These are phyloP conservation scores for Drosophila algonquin DNA, from an alignment of 2,888 invertebrate species.

Conservation along the genomic window DNA sequence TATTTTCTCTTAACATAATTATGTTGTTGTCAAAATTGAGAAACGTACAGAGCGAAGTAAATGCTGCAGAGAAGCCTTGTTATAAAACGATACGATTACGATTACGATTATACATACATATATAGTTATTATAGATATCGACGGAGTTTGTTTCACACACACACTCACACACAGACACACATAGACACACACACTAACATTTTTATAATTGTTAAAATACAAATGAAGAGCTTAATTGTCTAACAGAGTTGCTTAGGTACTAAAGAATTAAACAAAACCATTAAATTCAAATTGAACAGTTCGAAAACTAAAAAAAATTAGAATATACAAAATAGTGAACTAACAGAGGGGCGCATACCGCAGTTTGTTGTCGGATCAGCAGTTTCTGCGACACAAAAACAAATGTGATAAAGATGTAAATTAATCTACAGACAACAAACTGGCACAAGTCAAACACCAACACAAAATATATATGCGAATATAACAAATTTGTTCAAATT, in stretches of 20 bases:
- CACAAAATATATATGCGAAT: constrained; percentile 58
- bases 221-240: constrained; percentile 58
- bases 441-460: constrained; percentile 64
- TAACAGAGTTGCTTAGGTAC: constrained; percentile 64
- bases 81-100: constrained; percentile 48
- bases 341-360: too few relatives aligned
- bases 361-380: constrained; percentile 53
- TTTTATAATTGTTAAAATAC: constrained; percentile 45
- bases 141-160: constrained; percentile 39
- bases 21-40: constrained; percentile 67
- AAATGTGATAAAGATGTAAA: constrained; percentile 73
- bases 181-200: constrained; percentile 30
- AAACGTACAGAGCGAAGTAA: constrained; percentile 2
- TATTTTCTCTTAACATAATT: constrained; percentile 41
- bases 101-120: constrained; percentile 35
- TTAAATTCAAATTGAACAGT: constrained; percentile 2
- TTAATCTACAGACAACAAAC: constrained; percentile 43
- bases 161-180: constrained; percentile 10
- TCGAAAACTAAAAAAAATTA: constrained; percentile 4
- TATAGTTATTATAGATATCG: constrained; percentile 25
- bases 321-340: constrained; percentile 22
- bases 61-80: constrained; percentile 55
- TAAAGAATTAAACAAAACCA: constrained; percentile 12
- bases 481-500: constrained; percentile 36
- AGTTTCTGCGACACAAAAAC: constrained; percentile 78